These are phyloP conservation scores for Grantiella picta DNA, from an alignment of 2,113 vertebrate species.

Conservation along the genomic window DNA sequence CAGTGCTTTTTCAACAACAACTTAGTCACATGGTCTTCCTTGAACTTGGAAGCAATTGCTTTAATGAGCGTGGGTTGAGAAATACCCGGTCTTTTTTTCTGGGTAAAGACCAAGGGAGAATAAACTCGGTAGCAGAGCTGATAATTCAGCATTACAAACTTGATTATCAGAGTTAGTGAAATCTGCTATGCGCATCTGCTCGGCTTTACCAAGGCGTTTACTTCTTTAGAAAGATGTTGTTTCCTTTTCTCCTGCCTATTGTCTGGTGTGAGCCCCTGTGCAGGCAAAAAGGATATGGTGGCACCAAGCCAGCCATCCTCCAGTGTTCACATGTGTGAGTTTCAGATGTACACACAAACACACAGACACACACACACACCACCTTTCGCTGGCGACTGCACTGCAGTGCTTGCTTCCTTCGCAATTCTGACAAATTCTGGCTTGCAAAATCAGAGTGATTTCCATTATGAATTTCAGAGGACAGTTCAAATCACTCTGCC, in stretches of 20 bases:
- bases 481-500: not conserved
- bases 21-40: not conserved
- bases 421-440: not conserved
- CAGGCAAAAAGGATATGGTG: not conserved
- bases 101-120: not conserved
- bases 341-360: not conserved
- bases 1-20: not conserved
- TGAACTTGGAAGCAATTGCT: not conserved
- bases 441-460: not conserved
- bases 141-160: not conserved
- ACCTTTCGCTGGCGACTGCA: rapidly evolving
- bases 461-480: not conserved
- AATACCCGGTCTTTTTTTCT: not conserved
- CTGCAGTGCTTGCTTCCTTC: not conserved
- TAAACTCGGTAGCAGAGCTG: not conserved
- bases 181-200: not conserved
- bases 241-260: not conserved
- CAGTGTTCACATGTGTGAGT: rapidly evolving
- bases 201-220: not conserved
- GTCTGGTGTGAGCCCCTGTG: not conserved
- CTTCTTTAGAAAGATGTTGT: not conserved
- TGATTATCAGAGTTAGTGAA: not conserved
- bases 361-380: too few relatives aligned
- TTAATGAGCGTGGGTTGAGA: not conserved
- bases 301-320: not conserved